phyloP scores from a whole-genome alignment of 2,113 vertebrate genomes.

The Gasterosteus aculeatus region DNA sequence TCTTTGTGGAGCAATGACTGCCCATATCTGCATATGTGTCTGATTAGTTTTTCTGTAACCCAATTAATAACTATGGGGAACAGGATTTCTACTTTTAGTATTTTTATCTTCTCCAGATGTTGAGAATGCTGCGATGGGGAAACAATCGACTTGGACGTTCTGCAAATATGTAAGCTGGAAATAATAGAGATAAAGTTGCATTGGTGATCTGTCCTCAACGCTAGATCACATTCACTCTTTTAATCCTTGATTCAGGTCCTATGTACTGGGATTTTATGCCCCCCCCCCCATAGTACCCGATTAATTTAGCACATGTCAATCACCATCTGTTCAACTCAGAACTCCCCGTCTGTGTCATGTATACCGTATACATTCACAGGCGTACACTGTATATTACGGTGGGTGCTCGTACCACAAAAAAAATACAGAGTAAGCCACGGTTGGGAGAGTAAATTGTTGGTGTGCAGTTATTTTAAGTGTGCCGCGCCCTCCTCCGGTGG shows the following conservation, averaged over 20 bases:
- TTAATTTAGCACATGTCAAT: slow-evolving; percentile 60
- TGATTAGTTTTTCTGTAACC: slow-evolving; percentile 8
- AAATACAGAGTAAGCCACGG: neutral
- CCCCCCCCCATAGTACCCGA: slow-evolving; percentile 56
- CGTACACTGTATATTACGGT: neutral
- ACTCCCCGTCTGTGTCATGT: neutral
- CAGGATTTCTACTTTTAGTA: slow-evolving; percentile 2
- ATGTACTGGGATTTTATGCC: slow-evolving; percentile 30
- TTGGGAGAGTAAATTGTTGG: slow-evolving; percentile 6
- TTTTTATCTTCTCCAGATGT: slow-evolving; percentile 13
- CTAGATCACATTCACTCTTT: slow-evolving; percentile 28
- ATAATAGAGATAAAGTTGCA: neutral
- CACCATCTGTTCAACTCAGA: slow-evolving; percentile 57
- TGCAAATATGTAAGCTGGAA: neutral
- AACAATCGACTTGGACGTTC: neutral
- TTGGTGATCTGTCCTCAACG: neutral
- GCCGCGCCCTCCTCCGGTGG: slow-evolving; percentile 49
- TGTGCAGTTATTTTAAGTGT: slow-evolving; percentile 55
- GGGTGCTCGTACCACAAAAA: slow-evolving; percentile 11
- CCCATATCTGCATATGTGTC: slow-evolving; percentile 11
- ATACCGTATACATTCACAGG: neutral
- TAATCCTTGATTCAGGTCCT: slow-evolving; percentile 45
- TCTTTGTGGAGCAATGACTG: neutral
- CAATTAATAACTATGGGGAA: neutral
- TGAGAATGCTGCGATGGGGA: neutral